phyloP scores from a whole-genome alignment of 1,140 invertebrate genomes.

The Caenorhabditis latens region DNA sequence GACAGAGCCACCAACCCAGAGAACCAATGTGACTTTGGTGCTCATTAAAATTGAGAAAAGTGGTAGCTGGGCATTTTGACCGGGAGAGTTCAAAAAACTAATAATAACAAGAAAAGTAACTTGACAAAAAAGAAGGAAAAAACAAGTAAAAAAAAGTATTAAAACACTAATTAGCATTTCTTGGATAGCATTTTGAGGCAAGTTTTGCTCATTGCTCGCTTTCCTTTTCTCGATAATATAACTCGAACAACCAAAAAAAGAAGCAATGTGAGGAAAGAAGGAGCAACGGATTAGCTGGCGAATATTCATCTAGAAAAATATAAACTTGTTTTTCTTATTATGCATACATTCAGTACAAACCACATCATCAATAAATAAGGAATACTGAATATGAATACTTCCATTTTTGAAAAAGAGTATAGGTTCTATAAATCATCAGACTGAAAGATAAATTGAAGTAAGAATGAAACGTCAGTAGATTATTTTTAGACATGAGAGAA shows the following conservation, averaged over 20 bases:
- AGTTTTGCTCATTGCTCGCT: not conserved
- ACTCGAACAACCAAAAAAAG: too few relatives aligned
- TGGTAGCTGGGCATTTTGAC: not conserved
- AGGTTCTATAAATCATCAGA: too few relatives aligned
- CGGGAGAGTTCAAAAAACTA: not conserved
- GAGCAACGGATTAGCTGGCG: too few relatives aligned
- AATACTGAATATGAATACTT: not conserved
- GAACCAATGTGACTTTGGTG: not conserved
- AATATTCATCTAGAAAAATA: too few relatives aligned
- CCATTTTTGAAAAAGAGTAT: not conserved
- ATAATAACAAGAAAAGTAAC: too few relatives aligned
- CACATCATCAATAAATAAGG: not conserved
- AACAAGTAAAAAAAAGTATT: not conserved
- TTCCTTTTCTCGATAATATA: not conserved
- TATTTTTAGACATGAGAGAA: not conserved
- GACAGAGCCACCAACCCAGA: not conserved
- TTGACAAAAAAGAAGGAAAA: not conserved
- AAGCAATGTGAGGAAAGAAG: too few relatives aligned
- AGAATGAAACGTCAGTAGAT: not conserved
- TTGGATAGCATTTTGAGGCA: not conserved
- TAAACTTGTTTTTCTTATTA: not conserved
- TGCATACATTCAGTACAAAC: not conserved
- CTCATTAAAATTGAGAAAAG: constrained; percentile 23
- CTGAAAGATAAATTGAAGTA: too few relatives aligned
- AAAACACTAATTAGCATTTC: constrained; percentile 14